Evolutionary conservation across 2,888 invertebrate species (phyloP).

Genomic region (Malachius bipustulatus): DNA sequence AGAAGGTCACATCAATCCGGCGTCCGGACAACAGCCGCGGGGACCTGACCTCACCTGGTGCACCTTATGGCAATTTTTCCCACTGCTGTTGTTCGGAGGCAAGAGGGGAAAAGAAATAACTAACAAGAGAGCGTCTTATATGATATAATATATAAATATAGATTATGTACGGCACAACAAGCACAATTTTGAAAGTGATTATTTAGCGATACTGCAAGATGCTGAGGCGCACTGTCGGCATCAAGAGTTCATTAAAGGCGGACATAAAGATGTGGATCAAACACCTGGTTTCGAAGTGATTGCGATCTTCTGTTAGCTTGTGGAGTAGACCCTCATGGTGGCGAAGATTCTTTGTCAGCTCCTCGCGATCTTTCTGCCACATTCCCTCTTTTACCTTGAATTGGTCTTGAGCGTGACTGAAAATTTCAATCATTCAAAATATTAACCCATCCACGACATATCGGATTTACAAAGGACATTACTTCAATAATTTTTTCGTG

Average conservation of each 20-base stretch:
- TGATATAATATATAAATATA: no score
- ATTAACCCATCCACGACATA: not conserved
- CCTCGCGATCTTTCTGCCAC: conserved; percentile 31
- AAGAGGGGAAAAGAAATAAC: no score
- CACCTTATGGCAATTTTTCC: no score
- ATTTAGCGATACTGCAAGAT: conserved; percentile 6
- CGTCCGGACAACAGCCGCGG: conserved; percentile 15
- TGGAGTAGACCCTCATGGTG: conserved; percentile 28
- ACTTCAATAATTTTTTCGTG: not conserved
- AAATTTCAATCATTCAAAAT: no score
- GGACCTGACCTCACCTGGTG: not conserved
- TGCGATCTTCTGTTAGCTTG: conserved; percentile 28
- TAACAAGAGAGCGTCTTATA: no score
- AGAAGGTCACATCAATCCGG: conserved; percentile 33
- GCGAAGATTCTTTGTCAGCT: conserved; percentile 26
- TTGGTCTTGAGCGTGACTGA: conserved; percentile 27
- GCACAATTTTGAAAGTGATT: no score
- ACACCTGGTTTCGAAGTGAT: conserved; percentile 33
- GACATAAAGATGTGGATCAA: conserved; percentile 32
- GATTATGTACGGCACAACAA: no score
- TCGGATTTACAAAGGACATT: not conserved
- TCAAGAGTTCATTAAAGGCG: conserved; percentile 31
- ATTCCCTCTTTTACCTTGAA: conserved; percentile 29
- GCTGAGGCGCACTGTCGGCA: conserved; percentile 22
- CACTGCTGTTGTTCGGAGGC: no score